These are phyloP conservation scores for Ceratothoa steindachneri DNA, from an alignment of 2,888 invertebrate genomes.

Conservation along the genomic window DNA sequence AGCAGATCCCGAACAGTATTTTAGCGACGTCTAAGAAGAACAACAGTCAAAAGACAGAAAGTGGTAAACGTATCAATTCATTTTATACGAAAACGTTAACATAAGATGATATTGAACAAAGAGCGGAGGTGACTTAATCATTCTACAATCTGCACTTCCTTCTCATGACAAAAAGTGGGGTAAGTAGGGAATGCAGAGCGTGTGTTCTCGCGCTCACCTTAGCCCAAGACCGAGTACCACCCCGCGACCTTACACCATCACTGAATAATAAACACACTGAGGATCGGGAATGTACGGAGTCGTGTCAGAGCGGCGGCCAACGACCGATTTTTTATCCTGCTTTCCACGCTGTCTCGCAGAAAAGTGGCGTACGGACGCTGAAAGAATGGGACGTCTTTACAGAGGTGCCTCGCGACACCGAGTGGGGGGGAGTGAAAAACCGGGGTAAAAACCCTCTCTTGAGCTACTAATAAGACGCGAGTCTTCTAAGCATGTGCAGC, in stretches of 20 bases:
- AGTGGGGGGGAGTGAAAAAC: constrained; percentile 47
- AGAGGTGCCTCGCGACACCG: constrained; percentile 45
- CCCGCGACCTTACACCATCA: constrained; percentile 35
- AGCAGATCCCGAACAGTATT: too few species aligned
- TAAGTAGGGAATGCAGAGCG: background rate
- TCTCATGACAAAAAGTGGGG: background rate
- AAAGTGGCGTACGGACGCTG: constrained; percentile 45
- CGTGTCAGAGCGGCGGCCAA: constrained; percentile 42
- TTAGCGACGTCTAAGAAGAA: background rate
- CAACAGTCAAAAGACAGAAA: background rate
- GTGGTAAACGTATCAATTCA: background rate
- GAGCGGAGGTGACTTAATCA: background rate
- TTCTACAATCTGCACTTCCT: background rate
- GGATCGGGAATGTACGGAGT: constrained; percentile 39
- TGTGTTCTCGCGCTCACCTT: constrained; percentile 19
- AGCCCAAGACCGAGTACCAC: constrained; percentile 25
- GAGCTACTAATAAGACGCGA: constrained; percentile 48
- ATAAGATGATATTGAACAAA: background rate
- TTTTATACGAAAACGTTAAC: background rate
- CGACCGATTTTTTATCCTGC: constrained; percentile 45
- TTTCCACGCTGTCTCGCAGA: constrained; percentile 44
- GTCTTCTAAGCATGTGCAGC: constrained; percentile 48
- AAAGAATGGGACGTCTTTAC: constrained; percentile 48
- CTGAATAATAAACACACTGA: constrained; percentile 37
- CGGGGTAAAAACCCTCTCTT: constrained; percentile 47